Base-by-base conservation (phyloP, 2,113 vertebrate species). In the Strigops habroptila region DNA sequence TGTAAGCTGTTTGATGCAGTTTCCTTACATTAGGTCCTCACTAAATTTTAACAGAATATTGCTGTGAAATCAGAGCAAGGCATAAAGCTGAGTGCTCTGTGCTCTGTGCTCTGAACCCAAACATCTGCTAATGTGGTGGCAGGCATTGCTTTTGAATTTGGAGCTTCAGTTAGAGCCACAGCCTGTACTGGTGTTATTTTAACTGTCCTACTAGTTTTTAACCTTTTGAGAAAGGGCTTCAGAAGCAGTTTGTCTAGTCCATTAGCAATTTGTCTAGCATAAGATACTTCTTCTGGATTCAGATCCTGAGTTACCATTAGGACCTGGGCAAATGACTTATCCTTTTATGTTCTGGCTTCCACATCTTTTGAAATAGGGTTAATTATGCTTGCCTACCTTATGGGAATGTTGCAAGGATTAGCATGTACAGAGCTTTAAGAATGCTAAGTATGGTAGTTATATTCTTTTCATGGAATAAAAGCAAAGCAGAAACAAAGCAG, bases 401-500 rank as follows among this genome's bases (percentile, higher is more conserved):
- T 90, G 91, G 52, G 57, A 93, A 84, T 57, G 37, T 76, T 82
- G 24, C 69, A 93, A 89, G 70, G 69, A 82, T 89, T 87, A 79
- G 18, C 46, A 92, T 69, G 41, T 62, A 35, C 30, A 69, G 48
- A 79, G 52, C 35, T 86, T 79, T 90, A 62, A 92, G 83, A 95
- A 93, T 69, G 55, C 31, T 57, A 86, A 82, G 24, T 43, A 49
- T 79, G 83, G 49, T 53, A 92, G 57, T 82, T 89, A 43, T 28
- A 82, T 78, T 76, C 57, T 82, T 95, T 87, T 39, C 52, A 87
- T 27, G 41, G 59, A 88, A 92, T 78, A 82, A 94, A 86, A 92
- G 55, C 76, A 86, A 70, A 83, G 76, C 35, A 92, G 83, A 90
- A 91, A 80, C 73, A 94, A 96, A 94, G 83, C 57, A 68, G 57